Percentiles rank a stretch among this genome's conserved stretches.
phyloP scores from a whole-genome alignment of 2,797 vertebrate species.

The Buphagus erythrorhynchus region DNA sequence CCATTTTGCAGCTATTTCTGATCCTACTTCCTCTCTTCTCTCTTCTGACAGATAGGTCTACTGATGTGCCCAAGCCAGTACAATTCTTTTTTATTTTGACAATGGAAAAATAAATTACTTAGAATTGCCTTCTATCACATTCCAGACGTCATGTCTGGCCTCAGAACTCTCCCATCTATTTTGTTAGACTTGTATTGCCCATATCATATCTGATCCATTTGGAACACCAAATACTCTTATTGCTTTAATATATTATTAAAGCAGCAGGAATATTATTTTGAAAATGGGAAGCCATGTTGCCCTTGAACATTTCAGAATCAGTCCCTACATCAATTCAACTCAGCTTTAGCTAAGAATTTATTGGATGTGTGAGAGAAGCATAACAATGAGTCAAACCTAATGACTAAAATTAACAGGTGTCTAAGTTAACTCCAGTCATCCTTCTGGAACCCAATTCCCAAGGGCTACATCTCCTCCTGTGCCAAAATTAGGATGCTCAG shows the following conservation, averaged over 20 bases:
- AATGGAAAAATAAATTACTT: slow-evolving; percentile 28
- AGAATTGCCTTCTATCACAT: not conserved
- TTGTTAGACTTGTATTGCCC: not conserved
- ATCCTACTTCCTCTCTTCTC: not conserved
- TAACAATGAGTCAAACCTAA: not conserved
- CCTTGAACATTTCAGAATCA: not conserved
- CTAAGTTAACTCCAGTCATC: not conserved
- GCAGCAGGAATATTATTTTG: not conserved
- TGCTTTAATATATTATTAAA: not conserved
- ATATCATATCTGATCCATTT: not conserved
- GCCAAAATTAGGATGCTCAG: not conserved
- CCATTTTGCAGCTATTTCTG: not conserved
- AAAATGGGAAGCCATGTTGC: not conserved
- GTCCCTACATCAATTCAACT: not conserved
- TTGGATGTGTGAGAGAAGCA: not conserved
- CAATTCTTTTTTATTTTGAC: not conserved
- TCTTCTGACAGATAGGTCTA: not conserved
- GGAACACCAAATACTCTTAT: not conserved
- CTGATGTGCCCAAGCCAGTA: not conserved
- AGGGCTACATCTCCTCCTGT: not conserved
- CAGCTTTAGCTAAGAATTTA: not conserved
- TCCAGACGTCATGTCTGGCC: not conserved
- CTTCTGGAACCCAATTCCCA: not conserved
- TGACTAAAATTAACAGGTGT: not conserved
- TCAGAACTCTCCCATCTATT: not conserved